Percentiles rank a stretch among this genome's conserved stretches.
These are phyloP conservation scores for Talpa occidentalis DNA, from an alignment of 2,113 vertebrate species.

Conservation along the genomic window DNA sequence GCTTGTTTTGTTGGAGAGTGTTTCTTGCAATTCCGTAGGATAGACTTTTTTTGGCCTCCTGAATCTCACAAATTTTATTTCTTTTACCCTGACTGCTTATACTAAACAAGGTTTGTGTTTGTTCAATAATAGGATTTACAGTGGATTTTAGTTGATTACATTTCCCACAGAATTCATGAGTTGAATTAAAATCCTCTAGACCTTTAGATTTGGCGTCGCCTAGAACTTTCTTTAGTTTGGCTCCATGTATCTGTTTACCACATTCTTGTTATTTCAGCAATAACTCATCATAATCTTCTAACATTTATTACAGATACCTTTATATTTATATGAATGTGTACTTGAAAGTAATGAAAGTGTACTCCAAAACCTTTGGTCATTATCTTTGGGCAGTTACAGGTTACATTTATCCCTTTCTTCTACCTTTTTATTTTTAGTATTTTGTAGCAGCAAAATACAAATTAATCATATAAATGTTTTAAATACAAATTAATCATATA, in stretches of 20 bases:
- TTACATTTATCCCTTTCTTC: not conserved
- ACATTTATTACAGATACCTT: not conserved
- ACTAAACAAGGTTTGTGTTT: not conserved
- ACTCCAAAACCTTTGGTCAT: not conserved
- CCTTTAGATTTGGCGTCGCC: not conserved
- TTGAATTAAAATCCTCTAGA: not conserved
- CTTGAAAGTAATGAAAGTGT: not conserved
- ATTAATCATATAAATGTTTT: not conserved
- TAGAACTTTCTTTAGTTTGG: not conserved
- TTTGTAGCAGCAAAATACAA: slow-evolving; percentile 12
- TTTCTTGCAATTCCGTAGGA: not conserved
- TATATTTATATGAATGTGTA: not conserved
- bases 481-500: not conserved
- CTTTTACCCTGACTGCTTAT: not conserved
- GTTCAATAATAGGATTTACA: not conserved
- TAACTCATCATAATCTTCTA: not conserved
- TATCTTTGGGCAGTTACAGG: not conserved
- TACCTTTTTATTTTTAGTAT: not conserved
- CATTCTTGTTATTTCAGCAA: not conserved
- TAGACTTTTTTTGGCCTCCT: not conserved
- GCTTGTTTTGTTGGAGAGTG: not conserved
- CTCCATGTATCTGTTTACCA: not conserved
- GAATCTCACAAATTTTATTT: not conserved
- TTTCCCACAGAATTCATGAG: not conserved
- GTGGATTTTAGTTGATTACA: not conserved